These are phyloP conservation scores for Morone chrysops DNA, from an alignment of 2,113 vertebrate species.

Conservation along the genomic window DNA sequence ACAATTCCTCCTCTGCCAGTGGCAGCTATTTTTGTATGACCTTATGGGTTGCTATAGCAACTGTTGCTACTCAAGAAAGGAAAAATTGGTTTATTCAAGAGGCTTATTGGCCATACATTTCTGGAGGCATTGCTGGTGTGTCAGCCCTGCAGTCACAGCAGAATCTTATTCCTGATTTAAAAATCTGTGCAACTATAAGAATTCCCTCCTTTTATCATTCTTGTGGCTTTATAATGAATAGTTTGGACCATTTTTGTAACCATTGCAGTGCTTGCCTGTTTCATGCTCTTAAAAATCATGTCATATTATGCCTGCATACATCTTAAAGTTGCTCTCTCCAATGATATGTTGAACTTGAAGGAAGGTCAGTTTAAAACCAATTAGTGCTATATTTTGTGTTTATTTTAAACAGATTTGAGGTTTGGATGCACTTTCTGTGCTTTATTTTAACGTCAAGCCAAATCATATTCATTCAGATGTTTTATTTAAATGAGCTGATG, in stretches of 20 bases:
- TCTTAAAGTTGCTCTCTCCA: neutral
- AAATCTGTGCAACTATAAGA: neutral
- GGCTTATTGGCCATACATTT: slow-evolving; percentile 64
- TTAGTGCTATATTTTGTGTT: neutral
- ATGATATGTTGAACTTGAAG: neutral
- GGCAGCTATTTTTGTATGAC: slow-evolving; percentile 76
- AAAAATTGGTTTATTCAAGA: slow-evolving; percentile 67
- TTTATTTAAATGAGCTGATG: neutral
- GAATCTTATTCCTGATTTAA: slow-evolving; percentile 1
- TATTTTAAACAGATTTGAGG: neutral
- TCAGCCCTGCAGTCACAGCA: slow-evolving; percentile 5
- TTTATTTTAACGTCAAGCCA: neutral
- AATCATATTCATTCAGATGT: neutral
- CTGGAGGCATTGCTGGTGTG: slow-evolving; percentile 12
- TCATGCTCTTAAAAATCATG: neutral
- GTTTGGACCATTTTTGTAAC: neutral
- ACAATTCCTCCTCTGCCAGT: slow-evolving; percentile 67
- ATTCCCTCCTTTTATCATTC: neutral
- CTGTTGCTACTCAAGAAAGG: slow-evolving; percentile 77
- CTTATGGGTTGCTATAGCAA: slow-evolving; percentile 84
- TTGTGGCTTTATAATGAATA: neutral
- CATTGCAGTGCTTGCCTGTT: neutral
- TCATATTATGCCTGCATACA: neutral
- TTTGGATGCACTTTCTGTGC: neutral
- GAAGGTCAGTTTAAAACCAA: neutral